These are phyloP conservation scores for Anser brachyrhynchus DNA, from an alignment of 2,113 vertebrate genomes.

Conservation along the genomic window DNA sequence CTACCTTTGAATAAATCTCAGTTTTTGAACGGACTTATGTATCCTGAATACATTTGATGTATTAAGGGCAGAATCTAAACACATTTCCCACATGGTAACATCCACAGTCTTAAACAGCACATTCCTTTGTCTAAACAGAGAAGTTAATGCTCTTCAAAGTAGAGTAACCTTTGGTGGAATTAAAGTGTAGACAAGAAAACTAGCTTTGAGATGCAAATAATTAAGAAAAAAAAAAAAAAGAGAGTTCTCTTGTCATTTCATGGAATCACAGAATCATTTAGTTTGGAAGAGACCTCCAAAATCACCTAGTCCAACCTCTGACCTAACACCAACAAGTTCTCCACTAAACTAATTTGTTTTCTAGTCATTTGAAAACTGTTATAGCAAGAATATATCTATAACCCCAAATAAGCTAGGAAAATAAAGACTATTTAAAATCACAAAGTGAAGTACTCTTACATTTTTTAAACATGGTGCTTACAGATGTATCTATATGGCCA, in stretches of 20 bases:
- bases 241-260: too few relatives aligned
- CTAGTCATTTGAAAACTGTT: not conserved
- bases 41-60: not conserved
- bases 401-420: not conserved
- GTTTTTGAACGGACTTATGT: not conserved
- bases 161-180: not conserved
- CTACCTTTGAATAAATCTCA: not conserved
- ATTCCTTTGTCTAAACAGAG: slow-evolving; percentile 8
- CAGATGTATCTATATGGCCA: not conserved
- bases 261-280: too few relatives aligned
- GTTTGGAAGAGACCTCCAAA: too few relatives aligned
- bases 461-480: not conserved
- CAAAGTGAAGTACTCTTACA: not conserved
- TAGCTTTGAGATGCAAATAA: not conserved
- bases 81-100: not conserved
- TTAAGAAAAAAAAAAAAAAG: not conserved
- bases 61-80: not conserved
- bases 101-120: not conserved
- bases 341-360: not conserved
- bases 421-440: not conserved
- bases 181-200: not conserved
- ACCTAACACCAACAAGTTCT: too few relatives aligned
- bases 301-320: too few relatives aligned
- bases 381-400: not conserved
- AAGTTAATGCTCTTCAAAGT: not conserved